Evolutionary conservation across 2,888 invertebrate genomes (phyloP), one percentile per base, ranked within the genome.

Genomic region (Nemoura dubitans): DNA sequence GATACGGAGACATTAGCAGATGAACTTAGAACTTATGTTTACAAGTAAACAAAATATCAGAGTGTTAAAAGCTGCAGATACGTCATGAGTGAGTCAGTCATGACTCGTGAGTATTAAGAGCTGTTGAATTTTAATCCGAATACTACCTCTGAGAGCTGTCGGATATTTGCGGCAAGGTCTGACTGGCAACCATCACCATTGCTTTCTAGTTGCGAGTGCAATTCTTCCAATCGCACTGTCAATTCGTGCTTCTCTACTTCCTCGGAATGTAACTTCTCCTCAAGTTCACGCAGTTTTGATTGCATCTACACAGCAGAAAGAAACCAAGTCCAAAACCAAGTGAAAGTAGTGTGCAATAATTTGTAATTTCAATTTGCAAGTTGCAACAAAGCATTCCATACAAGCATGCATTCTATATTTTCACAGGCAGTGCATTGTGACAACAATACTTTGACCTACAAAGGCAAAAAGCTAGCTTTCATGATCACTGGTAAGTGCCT

Each of bases 191-290:
- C 30, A 42, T 80, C 86, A 80, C 86, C 86, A 27, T 80, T 86
- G 59, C 43, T 42, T 42, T 76, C 81, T 30, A 86, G 27, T 27
- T 77, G 83, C 21, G 81, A 21, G 26, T 42, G 84, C 27, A 87
- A 42, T n/a, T 27, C 80, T 28, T 87, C 87, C 82, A 86, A 87
- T 27, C 87, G 85, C 14, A 43, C 26, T 28, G 88, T 89, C 89
- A 88, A 88, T 86, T 87, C 89, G 89, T 83, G 89, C 88, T 87
- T 90, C 88, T 87, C 90, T 88, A 86, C 87, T 88, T 86, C 89
- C 90, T 87, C 86, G 77, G 80, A 81, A 85, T 86, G 59, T 84
- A 89, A 87, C 83, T 87, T 87, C 86, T 88, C 87, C 85, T 89
- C 86, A 16, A 89, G 78, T 27, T 88, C 88, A 76, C 86, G 78